Percentiles rank a stretch among this genome's conserved stretches.
Conservation (phyloP, 2,888 invertebrate species). For the Stenichneumon culpator region DNA sequence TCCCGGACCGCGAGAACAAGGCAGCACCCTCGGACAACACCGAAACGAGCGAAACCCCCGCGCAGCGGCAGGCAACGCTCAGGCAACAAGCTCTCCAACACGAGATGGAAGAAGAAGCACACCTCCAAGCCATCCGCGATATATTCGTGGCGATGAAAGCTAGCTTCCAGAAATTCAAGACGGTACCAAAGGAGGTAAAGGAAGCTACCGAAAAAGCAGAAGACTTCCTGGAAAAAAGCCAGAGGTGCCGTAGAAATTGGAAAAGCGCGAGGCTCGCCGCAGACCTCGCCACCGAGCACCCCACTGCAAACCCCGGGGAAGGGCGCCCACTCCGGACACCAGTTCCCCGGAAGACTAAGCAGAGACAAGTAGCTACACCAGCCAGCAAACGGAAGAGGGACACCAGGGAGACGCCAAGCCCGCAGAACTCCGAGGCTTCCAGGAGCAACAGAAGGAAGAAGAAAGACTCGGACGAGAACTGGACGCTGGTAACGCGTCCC, state of each 20-base stretch:
- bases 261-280: not conserved
- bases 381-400: conserved; percentile 1
- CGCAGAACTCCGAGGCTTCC: not conserved
- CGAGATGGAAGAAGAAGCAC: conserved; percentile 13
- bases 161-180: conserved; percentile 20
- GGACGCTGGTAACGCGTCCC: not conserved
- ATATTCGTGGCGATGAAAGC: conserved; percentile 11
- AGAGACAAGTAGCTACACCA: not conserved
- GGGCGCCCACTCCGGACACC: not conserved
- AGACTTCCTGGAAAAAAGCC: not conserved
- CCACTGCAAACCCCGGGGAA: conserved; percentile 7
- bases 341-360: not conserved
- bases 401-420: conserved; percentile 3
- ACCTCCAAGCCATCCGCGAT: conserved; percentile 9
- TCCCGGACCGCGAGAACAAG: too few species aligned
- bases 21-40: not conserved
- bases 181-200: conserved; percentile 18
- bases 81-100: conserved; percentile 7
- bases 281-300: not conserved
- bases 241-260: not conserved
- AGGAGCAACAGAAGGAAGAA: conserved; percentile 6
- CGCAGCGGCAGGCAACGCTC: conserved; percentile 16
- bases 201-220: conserved; percentile 16
- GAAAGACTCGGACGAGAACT: not conserved
- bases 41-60: not conserved